A percentile compares a stretch with the other conserved stretches of the same genome.
These are phyloP conservation scores for Drosophila athabasca DNA, from an alignment of 1,140 invertebrate genomes.

Conservation along the genomic window DNA sequence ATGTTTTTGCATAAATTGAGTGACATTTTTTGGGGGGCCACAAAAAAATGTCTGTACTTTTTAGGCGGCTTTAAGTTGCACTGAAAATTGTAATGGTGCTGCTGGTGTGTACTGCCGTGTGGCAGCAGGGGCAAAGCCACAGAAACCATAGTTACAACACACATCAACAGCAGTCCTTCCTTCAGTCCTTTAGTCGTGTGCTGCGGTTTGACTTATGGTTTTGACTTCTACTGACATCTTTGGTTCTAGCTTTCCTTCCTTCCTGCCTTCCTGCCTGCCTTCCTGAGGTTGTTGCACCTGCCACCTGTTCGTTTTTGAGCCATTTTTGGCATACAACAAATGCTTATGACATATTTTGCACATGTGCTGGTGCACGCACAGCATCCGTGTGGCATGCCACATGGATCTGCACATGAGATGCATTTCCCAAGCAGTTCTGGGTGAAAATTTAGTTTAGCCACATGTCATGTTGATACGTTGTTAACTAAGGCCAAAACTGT, in stretches of 20 bases:
- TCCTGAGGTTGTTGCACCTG: conserved; percentile 30
- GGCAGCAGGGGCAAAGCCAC: too few relatives aligned
- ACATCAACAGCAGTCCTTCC: conserved; percentile 13
- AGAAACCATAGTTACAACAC: conserved; percentile 18
- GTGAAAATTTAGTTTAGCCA: conserved; percentile 14
- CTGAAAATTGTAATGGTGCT: conserved; percentile 27
- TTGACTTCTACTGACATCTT: conserved; percentile 57
- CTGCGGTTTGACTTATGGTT: conserved; percentile 71
- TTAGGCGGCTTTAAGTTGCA: conserved; percentile 34
- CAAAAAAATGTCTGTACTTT: conserved; percentile 17
- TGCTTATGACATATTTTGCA: conserved; percentile 73
- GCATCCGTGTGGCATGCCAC: neutral
- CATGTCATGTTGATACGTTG: neutral
- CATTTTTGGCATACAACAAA: conserved; percentile 53
- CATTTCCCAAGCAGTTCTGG: conserved; percentile 7
- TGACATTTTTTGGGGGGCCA: too few relatives aligned
- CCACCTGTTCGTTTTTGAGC: conserved; percentile 28
- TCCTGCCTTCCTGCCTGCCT: neutral
- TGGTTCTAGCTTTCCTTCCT: neutral
- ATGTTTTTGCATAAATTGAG: too few relatives aligned
- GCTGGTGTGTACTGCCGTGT: conserved; percentile 13
- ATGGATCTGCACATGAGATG: neutral
- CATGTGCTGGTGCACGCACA: conserved; percentile 53
- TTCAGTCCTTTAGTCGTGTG: conserved; percentile 36
- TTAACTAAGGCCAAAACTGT: too few relatives aligned